Base-by-base conservation (phyloP, 2,113 vertebrate species). In the cattle (Bos taurus) region DNA sequence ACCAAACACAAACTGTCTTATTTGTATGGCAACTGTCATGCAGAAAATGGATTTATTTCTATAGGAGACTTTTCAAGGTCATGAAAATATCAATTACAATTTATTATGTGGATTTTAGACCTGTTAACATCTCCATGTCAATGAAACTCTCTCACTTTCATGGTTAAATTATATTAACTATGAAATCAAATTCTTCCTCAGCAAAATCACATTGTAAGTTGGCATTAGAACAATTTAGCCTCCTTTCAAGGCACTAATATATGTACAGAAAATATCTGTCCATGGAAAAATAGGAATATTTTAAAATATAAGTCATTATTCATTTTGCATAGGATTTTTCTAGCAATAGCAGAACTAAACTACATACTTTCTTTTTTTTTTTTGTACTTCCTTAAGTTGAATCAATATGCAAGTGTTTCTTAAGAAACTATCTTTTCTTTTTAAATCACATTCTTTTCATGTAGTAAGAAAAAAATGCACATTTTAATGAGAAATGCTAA, bases 151-250 rank as follows among this genome's bases (percentile, higher is more conserved):
- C 36, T 95, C 90, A 33, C 30, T 62, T 28, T 87, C n/a, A 90
- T 4, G 26, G 1, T 82, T 94, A 86, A 97, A 87, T 71, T 90
- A 82, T 43, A 94, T 91, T 96, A 96, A 94, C 40, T 87, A 85
- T 89, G 88, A 97, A 97, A 97, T 91, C 54, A 82, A 91, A 87
- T 86, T 95, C 40, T 90, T 96, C n/a, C 74, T 89, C 15, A 96
- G 95, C 2, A 95, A 95, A 93, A 91, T 59, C 84, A 64, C 50
- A 83, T 80, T 90, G 23, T 57, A 95, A 97, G 14, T 57, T 88
- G 77, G 36, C 60, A 83, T 89, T 82, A 93, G 60, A 96, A 89
- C 15, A 96, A 96, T 92, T 94, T 83, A 94, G 40, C 0, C 5
- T 80, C 96, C 67, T 86, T 46, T 81, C n/a, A 96, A 84, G 83